phyloP scores from a whole-genome alignment of 2,113 vertebrate genomes.

The Perca fluviatilis region DNA sequence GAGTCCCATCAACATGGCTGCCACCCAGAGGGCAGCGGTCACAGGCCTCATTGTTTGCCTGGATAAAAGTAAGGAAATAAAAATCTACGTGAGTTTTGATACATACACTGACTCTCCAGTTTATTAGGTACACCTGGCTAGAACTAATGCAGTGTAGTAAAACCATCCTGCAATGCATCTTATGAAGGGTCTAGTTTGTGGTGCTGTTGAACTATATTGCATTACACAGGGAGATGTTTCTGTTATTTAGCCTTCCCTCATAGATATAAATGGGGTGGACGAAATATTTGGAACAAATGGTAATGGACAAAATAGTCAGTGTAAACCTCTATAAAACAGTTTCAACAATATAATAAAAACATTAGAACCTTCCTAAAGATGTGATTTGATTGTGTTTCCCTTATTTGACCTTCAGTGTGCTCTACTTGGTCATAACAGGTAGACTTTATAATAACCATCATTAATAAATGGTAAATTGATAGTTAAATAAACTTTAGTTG shows the following conservation, averaged over 20 bases:
- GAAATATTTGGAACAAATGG: background rate
- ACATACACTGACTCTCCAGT: background rate
- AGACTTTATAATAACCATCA: background rate
- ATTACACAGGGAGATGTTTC: background rate
- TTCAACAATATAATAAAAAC: background rate
- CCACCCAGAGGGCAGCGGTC: conserved; percentile 29
- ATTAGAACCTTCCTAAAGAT: background rate
- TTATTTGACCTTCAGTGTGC: background rate
- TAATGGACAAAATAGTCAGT: background rate
- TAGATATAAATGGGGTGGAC: background rate
- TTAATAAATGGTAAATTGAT: too few relatives aligned
- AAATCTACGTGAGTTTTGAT: background rate
- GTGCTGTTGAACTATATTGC: background rate
- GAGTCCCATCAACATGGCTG: conserved; percentile 32
- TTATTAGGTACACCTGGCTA: background rate
- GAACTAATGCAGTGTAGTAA: background rate
- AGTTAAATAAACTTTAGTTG: too few relatives aligned
- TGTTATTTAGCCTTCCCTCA: background rate
- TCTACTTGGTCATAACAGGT: background rate
- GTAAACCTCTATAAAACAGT: background rate
- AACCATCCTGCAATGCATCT: background rate
- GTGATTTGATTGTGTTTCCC: background rate
- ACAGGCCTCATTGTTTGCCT: conserved; percentile 53
- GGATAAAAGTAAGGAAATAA: conserved; percentile 23
- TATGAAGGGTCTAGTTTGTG: background rate